A percentile compares a stretch with the other conserved stretches of the same genome.
phyloP scores from a whole-genome alignment of 2,888 invertebrate species.

The Tryphoninae sp. region DNA sequence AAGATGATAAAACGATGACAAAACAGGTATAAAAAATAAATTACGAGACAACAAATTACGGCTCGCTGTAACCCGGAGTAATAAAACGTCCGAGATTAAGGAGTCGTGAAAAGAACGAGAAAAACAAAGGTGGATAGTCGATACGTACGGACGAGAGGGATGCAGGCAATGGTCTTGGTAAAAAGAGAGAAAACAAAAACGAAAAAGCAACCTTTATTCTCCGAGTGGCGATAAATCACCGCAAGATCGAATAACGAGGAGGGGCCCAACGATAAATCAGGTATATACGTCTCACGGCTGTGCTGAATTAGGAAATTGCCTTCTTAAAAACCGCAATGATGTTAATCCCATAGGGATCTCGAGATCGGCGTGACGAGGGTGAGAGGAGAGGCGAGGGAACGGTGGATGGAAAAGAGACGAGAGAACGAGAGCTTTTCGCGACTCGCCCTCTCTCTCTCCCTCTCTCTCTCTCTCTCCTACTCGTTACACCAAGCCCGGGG shows the following conservation, averaged over 20 bases:
- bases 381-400: conserved; percentile 38
- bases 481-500: conserved; percentile 5
- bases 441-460: conserved; percentile 28
- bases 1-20: too few species aligned
- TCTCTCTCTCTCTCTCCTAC: conserved; percentile 25
- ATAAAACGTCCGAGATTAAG: conserved; percentile 9
- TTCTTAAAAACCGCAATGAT: conserved; percentile 80
- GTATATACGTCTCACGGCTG: conserved; percentile 62
- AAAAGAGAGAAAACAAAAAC: conserved; percentile 11
- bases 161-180: conserved; percentile 20
- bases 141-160: conserved; percentile 29
- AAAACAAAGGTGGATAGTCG: conserved; percentile 46
- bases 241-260: conserved; percentile 65
- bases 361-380: conserved; percentile 61
- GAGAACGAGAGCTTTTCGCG: conserved; percentile 24
- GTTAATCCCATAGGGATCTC: conserved; percentile 75
- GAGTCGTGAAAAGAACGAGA: conserved; percentile 9
- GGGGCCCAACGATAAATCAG: conserved; percentile 66
- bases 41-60: neutral
- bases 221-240: conserved; percentile 67
- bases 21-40: too few species aligned
- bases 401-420: conserved; percentile 36
- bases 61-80: neutral
- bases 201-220: conserved; percentile 50
- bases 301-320: conserved; percentile 80